Evolutionary conservation across 2,113 vertebrate genomes (phyloP), one percentile per base, ranked within the genome.

Genomic region (Nothobranchius kuhntae): DNA sequence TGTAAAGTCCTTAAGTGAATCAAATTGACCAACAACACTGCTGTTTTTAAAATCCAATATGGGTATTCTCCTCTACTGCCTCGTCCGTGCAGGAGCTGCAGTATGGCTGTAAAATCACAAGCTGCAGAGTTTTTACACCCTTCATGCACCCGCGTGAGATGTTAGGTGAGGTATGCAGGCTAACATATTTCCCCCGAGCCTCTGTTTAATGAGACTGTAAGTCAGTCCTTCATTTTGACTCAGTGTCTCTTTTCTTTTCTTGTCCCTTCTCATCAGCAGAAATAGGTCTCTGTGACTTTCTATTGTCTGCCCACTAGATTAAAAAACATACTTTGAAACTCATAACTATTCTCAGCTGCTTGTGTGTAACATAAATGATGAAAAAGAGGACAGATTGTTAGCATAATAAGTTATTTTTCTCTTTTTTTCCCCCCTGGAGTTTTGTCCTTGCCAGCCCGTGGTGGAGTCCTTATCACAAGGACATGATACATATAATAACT

Each of bases 131-230:
- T 52, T 46, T 51, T n/a, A 67, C 63, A 64, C 57, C 59, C 45
- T 52, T 65, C 51, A 46, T 52, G 10, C 51, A 24, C 4, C 2
- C 53, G 46, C 58, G 58, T 42, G 55, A 46, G 59, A 54, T 68
- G 65, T 73, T 71, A 35, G 82, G 48, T 75, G 68, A 69, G 35
- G 67, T 73, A 62, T 78, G 59, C 67, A 72, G 65, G 65, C 47
- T n/a, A 24, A 73, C 62, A 77, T 84, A 78, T 86, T 81, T 85
- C 81, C 77, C 75, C 12, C 6, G 71, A 80, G 80, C 74, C 65
- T 52, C n/a, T 50, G 52, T 84, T 68, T 77, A 83, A 90, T 89
- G 61, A 87, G 77, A 73, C 55, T 66, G 75, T 63, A 53, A 61
- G 54, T 50, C 50, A 74, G 64, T 87, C 81, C 65, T 77, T 89